A percentile compares a stretch with the other conserved stretches of the same genome.
These are phyloP conservation scores for Puffinus mauretanicus DNA, from an alignment of 2,113 vertebrate species.

Conservation along the genomic window DNA sequence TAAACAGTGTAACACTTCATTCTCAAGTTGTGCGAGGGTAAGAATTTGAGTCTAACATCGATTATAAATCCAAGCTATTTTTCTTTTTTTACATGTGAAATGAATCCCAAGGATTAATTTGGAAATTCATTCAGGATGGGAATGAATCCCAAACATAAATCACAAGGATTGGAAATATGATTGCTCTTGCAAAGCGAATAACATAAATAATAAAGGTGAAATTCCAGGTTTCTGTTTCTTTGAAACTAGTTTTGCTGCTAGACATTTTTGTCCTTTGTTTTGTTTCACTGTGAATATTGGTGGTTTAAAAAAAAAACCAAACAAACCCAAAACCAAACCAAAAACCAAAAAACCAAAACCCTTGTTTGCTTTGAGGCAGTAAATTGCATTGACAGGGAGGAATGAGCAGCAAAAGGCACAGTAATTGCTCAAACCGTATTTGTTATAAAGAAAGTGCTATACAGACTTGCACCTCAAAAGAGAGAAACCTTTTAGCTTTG, in stretches of 20 bases:
- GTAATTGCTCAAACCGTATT: not conserved
- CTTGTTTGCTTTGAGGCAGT: not conserved
- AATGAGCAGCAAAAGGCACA: not conserved
- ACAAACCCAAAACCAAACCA: not conserved
- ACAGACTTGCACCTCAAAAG: not conserved
- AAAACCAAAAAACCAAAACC: accelerated
- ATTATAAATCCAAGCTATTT: not conserved
- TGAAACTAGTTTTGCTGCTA: not conserved
- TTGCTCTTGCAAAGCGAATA: not conserved
- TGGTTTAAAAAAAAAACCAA: not conserved
- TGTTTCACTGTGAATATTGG: not conserved
- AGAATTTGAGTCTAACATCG: not conserved
- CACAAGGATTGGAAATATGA: not conserved
- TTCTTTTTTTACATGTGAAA: not conserved
- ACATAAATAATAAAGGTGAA: not conserved
- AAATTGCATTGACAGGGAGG: not conserved
- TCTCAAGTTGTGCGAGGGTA: not conserved
- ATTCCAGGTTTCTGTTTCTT: not conserved
- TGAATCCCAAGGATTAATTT: not conserved
- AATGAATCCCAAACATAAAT: not conserved
- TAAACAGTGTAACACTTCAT: not conserved
- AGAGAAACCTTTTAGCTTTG: not conserved
- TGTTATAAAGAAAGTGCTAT: not conserved
- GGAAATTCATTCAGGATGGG: not conserved
- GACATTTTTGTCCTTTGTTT: not conserved